These are phyloP conservation scores for Coleophora flavipennella DNA, from an alignment of 2,888 invertebrate genomes.

Conservation along the genomic window DNA sequence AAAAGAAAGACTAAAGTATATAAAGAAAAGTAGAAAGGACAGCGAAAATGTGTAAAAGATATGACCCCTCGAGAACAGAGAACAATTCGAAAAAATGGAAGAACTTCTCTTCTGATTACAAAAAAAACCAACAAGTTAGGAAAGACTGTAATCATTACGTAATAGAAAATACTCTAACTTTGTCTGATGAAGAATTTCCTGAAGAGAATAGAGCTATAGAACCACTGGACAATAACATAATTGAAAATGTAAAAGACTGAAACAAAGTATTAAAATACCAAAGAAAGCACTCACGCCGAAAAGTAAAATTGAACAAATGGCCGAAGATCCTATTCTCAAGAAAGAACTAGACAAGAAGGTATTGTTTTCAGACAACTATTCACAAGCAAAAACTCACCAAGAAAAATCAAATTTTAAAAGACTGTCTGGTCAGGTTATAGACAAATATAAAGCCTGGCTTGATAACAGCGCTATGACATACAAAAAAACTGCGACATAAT, in stretches of 20 bases:
- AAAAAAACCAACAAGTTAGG: too few species aligned
- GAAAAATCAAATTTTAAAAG: conserved; percentile 10
- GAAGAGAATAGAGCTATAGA: too few species aligned
- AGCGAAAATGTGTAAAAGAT: too few species aligned
- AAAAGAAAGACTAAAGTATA: too few species aligned
- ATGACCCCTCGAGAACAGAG: too few species aligned
- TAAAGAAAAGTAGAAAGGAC: too few species aligned
- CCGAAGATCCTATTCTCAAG: conserved; percentile 12
- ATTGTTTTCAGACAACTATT: conserved; percentile 1
- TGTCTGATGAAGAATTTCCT: too few species aligned
- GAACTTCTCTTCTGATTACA: too few species aligned
- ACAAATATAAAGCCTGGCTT: conserved; percentile 8
- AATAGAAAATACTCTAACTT: too few species aligned
- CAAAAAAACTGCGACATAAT: conserved; percentile 7
- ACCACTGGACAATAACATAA: too few species aligned
- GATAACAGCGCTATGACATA: conserved; percentile 16
- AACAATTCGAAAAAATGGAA: too few species aligned
- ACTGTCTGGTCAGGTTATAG: conserved; percentile 7
- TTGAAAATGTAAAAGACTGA: conserved; percentile 2
- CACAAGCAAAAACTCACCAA: conserved; percentile 10
- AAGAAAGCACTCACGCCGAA: conserved; percentile 9
- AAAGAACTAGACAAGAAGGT: conserved; percentile 13
- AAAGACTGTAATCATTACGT: too few species aligned
- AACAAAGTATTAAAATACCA: conserved; percentile 6
- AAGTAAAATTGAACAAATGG: conserved; percentile 11